Evolutionary conservation across 2,797 vertebrate genomes (phyloP).

Genomic region (Scarus forsteni): DNA sequence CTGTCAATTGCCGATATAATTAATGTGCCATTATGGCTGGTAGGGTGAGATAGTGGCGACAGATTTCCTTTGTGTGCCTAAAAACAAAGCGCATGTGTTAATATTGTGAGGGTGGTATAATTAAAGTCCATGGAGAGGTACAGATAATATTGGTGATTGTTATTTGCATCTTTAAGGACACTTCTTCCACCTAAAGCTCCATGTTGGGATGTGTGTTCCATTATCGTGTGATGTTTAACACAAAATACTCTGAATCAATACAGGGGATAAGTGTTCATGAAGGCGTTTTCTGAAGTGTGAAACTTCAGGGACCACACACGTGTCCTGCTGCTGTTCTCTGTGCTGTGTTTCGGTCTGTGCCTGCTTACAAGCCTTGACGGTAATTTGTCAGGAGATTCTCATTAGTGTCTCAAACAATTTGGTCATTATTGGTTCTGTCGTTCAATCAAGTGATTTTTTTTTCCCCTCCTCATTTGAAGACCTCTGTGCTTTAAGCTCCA

Average conservation of each 20-base stretch:
- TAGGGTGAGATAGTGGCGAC: too few relatives aligned
- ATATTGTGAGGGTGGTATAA: too few relatives aligned
- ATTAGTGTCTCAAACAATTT: constrained; percentile 52
- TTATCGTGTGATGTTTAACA: background rate
- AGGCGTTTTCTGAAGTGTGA: constrained; percentile 19
- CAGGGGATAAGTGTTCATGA: constrained; percentile 6
- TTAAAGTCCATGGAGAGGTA: too few relatives aligned
- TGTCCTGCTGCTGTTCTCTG: background rate
- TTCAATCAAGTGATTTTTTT: constrained; percentile 59
- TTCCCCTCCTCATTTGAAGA: constrained; percentile 46
- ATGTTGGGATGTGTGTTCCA: constrained; percentile 1
- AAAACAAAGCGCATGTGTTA: too few relatives aligned
- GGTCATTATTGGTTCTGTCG: constrained; percentile 65
- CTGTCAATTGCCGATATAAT: too few relatives aligned
- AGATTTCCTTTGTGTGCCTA: too few relatives aligned
- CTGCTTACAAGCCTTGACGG: constrained; percentile 33
- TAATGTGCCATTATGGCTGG: too few relatives aligned
- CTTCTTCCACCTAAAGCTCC: too few relatives aligned
- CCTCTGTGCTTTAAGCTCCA: constrained; percentile 46
- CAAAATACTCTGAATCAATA: background rate
- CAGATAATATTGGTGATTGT: too few relatives aligned
- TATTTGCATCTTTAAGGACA: too few relatives aligned
- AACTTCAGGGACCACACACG: background rate
- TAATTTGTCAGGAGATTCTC: constrained; percentile 60
- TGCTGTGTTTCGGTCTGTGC: background rate